Conservation (phyloP, 2,797 vertebrate species). For the Melanotaenia maccullochi region DNA sequence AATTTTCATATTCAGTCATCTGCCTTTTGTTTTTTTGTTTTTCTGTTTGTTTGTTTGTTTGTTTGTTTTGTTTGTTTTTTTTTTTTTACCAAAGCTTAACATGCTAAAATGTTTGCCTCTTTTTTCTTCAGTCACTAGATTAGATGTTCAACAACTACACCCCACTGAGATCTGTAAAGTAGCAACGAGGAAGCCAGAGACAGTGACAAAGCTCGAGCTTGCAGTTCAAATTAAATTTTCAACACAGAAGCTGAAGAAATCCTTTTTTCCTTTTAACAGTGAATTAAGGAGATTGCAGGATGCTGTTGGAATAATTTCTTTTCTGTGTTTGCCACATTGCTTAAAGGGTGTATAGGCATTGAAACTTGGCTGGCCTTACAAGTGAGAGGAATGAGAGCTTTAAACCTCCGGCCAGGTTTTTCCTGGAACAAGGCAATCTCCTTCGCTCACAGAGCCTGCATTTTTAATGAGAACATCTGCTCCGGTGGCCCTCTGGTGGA, state of each 20-base stretch:
- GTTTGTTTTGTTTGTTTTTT: too few relatives aligned
- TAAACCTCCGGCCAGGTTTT: constrained; percentile 83
- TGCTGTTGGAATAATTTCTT: constrained; percentile 73
- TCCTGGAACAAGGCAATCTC: constrained; percentile 80
- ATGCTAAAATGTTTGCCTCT: constrained; percentile 35
- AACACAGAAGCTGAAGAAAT: constrained; percentile 28
- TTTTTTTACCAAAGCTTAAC: constrained; percentile 33
- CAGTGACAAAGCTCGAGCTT: constrained; percentile 33
- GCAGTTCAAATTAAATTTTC: constrained; percentile 24
- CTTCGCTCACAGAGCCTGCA: constrained; percentile 81
- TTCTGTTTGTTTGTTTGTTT: too few relatives aligned
- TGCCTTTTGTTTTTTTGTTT: constrained; percentile 7
- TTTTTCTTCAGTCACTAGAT: constrained; percentile 27
- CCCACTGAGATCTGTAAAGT: constrained; percentile 34
- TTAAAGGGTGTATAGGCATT: constrained; percentile 69
- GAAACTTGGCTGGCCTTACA: constrained; percentile 74
- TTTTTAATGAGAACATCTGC: constrained; percentile 89
- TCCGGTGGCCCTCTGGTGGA: constrained; percentile 81
- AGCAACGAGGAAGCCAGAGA: constrained; percentile 17
- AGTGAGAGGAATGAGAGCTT: constrained; percentile 78
- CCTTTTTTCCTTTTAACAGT: constrained; percentile 31
- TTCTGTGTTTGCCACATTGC: constrained; percentile 61
- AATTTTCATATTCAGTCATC: constrained; percentile 51
- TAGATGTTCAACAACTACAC: constrained; percentile 46
- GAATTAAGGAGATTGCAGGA: constrained; percentile 51